phyloP scores from a whole-genome alignment of 2,888 invertebrate species.

The Drosophila incognita region DNA sequence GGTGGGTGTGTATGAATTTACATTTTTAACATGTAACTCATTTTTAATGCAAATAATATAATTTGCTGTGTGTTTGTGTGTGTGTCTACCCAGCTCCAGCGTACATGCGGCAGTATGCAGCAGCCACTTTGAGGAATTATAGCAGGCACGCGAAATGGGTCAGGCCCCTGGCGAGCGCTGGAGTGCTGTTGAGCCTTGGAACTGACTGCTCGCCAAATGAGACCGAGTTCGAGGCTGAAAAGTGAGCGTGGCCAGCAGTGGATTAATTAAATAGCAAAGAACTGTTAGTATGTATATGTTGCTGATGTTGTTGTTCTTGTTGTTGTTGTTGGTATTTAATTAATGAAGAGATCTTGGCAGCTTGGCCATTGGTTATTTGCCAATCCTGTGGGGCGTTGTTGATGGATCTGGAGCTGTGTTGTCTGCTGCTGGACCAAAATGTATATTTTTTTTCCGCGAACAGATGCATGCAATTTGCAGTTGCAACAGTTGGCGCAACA shows the following conservation, averaged over 20 bases:
- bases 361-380: constrained; percentile 23
- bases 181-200: constrained; percentile 1
- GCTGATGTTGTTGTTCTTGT: constrained; percentile 10
- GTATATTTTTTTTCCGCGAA: constrained; percentile 1
- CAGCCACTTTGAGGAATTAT: constrained; percentile 40
- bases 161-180: constrained; percentile 44
- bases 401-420: constrained; percentile 28
- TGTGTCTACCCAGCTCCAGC: constrained; percentile 10
- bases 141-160: constrained; percentile 69
- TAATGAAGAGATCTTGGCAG: constrained; percentile 61
- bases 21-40: constrained; percentile 79
- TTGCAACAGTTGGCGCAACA: constrained; percentile 63
- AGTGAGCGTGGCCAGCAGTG: constrained; percentile 61
- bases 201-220: constrained; percentile 3
- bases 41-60: constrained; percentile 80
- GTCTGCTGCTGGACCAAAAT: constrained; percentile 18
- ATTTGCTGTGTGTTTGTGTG: constrained; percentile 22
- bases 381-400: constrained; percentile 26
- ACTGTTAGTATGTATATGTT: constrained; percentile 20
- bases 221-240: constrained; percentile 32
- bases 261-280: constrained; percentile 61
- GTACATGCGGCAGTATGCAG: constrained; percentile 30
- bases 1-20: constrained; percentile 76
- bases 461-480: constrained; percentile 63
- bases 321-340: constrained; percentile 34